Percentiles rank a stretch among this genome's conserved stretches.
Evolutionary conservation across 2,888 invertebrate species (phyloP).

Genomic region (Amphiduros pacificus): DNA sequence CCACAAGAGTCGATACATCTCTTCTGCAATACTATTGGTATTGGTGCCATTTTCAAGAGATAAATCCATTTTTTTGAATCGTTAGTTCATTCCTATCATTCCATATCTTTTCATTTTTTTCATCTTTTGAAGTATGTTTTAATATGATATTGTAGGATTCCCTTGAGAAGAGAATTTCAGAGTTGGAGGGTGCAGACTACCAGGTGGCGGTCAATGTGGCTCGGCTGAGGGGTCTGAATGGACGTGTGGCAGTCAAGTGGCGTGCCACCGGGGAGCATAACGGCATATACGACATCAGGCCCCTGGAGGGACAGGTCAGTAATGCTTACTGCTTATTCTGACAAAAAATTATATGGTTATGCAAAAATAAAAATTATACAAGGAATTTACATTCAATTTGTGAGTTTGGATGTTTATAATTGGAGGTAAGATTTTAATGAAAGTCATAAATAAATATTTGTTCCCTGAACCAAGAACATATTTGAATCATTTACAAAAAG

Average conservation of each 20-base stretch:
- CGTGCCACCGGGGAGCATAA: constrained; percentile 46
- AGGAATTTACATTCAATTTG: neutral
- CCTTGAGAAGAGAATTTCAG: constrained; percentile 33
- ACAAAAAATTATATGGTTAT: neutral
- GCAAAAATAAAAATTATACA: neutral
- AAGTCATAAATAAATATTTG: too few species aligned
- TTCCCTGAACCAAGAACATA: too few species aligned
- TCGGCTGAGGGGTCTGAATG: constrained; percentile 44
- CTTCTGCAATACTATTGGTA: too few species aligned
- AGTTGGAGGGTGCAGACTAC: constrained; percentile 40
- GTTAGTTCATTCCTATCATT: too few species aligned
- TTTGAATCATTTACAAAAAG: too few species aligned
- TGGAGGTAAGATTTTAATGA: too few species aligned
- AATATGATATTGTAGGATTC: constrained; percentile 41
- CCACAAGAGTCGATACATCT: too few species aligned
- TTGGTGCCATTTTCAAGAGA: too few species aligned
- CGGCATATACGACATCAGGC: constrained; percentile 48
- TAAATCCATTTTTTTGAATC: too few species aligned
- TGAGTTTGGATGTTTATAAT: neutral
- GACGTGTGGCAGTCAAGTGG: constrained; percentile 49
- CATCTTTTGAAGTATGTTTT: too few species aligned
- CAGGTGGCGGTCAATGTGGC: constrained; percentile 42
- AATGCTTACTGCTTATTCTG: neutral
- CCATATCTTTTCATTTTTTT: too few species aligned
- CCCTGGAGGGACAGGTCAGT: constrained; percentile 45